Conservation (phyloP, 2,113 vertebrate genomes). For the Phalacrocorax brasilianus region DNA sequence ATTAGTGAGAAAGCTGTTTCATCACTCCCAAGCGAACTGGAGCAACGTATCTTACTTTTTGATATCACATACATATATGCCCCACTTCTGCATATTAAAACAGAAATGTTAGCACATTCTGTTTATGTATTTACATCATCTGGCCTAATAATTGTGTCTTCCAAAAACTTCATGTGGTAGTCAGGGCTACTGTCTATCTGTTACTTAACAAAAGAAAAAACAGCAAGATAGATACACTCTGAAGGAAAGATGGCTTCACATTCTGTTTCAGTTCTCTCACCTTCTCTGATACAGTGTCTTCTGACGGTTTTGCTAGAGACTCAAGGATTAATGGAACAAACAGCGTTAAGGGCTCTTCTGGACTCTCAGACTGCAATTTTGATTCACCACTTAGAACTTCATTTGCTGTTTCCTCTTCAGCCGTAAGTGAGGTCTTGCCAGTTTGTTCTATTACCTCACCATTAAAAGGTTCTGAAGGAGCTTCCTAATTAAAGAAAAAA, state of each 20-base stretch:
- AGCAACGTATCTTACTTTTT: background rate
- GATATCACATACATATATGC: background rate
- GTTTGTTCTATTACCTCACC: conserved; percentile 72
- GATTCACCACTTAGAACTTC: conserved; percentile 63
- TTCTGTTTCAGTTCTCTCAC: conserved; percentile 45
- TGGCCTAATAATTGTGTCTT: background rate
- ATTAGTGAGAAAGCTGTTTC: background rate
- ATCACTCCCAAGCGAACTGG: background rate
- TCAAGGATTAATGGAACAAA: conserved; percentile 57
- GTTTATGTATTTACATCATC: background rate
- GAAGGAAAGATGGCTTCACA: background rate
- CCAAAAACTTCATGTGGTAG: background rate
- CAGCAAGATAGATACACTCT: background rate
- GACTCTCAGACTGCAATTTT: conserved; percentile 58
- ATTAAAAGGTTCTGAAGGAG: conserved; percentile 71
- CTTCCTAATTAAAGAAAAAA: conserved; percentile 42
- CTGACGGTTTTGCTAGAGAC: conserved; percentile 53
- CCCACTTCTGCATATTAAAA: background rate
- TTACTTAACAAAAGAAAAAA: too few relatives aligned
- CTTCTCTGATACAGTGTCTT: conserved; percentile 63
- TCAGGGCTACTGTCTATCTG: background rate
- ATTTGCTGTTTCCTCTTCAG: conserved; percentile 61
- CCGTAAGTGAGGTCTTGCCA: background rate
- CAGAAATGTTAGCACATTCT: background rate
- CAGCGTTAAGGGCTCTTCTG: conserved; percentile 40